Conservation (phyloP, 2,113 vertebrate species). For the Erythrolamprus reginae region DNA sequence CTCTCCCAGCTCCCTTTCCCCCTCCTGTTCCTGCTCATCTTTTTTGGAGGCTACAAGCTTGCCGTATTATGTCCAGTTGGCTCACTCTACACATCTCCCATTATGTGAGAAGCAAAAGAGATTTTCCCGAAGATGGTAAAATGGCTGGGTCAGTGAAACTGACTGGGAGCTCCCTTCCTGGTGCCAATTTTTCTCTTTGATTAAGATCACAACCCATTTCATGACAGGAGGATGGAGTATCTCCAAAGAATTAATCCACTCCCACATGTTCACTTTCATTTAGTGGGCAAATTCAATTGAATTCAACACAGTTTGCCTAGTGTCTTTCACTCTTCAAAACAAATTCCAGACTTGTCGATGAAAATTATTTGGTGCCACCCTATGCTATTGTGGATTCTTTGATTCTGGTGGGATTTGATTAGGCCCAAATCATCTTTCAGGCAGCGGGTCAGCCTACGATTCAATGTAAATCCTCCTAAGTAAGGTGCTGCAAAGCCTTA, state of each 20-base stretch:
- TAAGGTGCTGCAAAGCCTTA: too few relatives aligned
- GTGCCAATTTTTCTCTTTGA: constrained; percentile 52
- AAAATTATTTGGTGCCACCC: too few relatives aligned
- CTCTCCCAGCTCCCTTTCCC: background rate
- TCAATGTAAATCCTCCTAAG: too few relatives aligned
- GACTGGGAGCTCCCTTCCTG: constrained; percentile 52
- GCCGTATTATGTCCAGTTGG: constrained; percentile 45
- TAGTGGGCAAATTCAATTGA: background rate
- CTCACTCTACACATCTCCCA: constrained; percentile 54
- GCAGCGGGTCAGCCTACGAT: too few relatives aligned
- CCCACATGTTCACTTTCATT: background rate
- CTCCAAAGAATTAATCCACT: background rate
- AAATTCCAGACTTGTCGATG: too few relatives aligned
- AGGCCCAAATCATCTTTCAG: too few relatives aligned
- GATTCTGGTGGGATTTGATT: too few relatives aligned
- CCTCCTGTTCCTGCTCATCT: background rate
- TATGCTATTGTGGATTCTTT: too few relatives aligned
- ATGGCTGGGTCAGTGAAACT: constrained; percentile 56
- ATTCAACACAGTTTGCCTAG: too few relatives aligned
- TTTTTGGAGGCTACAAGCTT: constrained; percentile 32
- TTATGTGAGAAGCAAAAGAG: constrained; percentile 47
- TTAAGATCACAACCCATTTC: constrained; percentile 35
- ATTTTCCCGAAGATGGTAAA: constrained; percentile 52
- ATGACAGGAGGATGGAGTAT: background rate
- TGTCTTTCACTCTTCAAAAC: too few relatives aligned